Conservation (phyloP, 2,797 vertebrate species). For the Diglossa cyanea region DNA sequence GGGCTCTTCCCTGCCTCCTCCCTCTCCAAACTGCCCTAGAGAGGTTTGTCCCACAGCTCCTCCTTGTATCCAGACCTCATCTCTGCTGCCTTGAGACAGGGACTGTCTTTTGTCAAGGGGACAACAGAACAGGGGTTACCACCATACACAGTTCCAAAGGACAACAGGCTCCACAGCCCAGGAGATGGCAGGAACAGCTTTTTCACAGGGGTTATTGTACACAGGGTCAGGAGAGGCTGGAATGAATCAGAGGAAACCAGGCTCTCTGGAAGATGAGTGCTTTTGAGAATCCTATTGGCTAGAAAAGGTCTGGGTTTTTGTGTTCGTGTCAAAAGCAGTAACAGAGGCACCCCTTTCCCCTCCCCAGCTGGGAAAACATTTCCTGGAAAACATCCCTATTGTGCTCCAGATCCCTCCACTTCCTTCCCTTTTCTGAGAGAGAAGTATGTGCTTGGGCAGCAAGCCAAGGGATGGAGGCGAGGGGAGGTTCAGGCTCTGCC, state of each 20-base stretch:
- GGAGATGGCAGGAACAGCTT: not conserved
- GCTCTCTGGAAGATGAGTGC: not conserved
- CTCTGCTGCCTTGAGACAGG: not conserved
- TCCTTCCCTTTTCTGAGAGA: conserved; percentile 39
- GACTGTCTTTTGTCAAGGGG: not conserved
- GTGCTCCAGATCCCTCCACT: not conserved
- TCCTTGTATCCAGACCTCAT: not conserved
- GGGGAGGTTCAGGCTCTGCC: not conserved
- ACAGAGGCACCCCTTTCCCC: not conserved
- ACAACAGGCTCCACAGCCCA: not conserved
- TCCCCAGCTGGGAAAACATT: conserved; percentile 44
- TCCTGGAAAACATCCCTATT: conserved; percentile 61
- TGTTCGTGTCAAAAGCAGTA: not conserved
- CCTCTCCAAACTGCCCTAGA: not conserved
- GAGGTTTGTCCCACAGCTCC: not conserved
- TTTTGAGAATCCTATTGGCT: not conserved
- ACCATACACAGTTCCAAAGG: not conserved
- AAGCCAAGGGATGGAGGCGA: not conserved
- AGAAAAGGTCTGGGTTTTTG: not conserved
- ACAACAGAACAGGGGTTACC: not conserved
- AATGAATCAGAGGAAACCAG: conserved; percentile 38
- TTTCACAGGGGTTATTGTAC: not conserved
- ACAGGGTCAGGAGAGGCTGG: not conserved
- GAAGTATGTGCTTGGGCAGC: not conserved
- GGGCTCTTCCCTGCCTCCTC: not conserved